Base-by-base conservation (phyloP, 2,888 invertebrate species). In the Athalia rosae region DNA sequence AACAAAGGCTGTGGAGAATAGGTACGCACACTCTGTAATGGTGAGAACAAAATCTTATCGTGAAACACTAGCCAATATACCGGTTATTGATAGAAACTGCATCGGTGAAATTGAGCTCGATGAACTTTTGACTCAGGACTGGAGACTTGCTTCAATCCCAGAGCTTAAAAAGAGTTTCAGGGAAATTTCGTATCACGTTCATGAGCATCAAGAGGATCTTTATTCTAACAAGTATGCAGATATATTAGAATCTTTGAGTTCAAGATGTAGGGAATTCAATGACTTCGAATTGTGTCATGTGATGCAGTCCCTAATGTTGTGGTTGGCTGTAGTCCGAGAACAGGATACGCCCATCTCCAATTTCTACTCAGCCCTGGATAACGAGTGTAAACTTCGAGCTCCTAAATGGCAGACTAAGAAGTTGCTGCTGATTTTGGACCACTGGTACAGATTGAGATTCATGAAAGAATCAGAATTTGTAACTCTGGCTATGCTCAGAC, bases 321-420 rank as follows among this genome's bases (percentile, higher is more conserved):
- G 93, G 89, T 93, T 94, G 0, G 87, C 89, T 69, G 91, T 92
- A 28, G 87, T 88, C 15, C 91, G 92, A 0, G 89, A 92, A 6
- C 90, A 91, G 74, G 90, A 92, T 3, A 91, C 92, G 78, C 94
- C 94, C 87, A 94, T 90, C 83, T 91, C 92, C 76, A 92, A 93
- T 83, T 88, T 95, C 0, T 94, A 94, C 94, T 93, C 91, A 73
- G 92, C 93, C 9, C 85, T 96, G 66, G 95, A 96, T 86, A 92
- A 93, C 81, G 92, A 93, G 77, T 95, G 95, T 83, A 86, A 91
- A 15, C 82, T 90, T 0, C 88, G 91, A 53, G 85, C 91, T 79
- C 85, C 87, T 0, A 82, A 85, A 0, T 94, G 94, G 94, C 86
- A 91, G 13, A 84, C 87, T 13, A 90, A 93, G 67, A 90, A 93